Evolutionary conservation across 2,797 vertebrate genomes (phyloP), one percentile per base, ranked within the genome.

Genomic region (Antrozous pallidus): DNA sequence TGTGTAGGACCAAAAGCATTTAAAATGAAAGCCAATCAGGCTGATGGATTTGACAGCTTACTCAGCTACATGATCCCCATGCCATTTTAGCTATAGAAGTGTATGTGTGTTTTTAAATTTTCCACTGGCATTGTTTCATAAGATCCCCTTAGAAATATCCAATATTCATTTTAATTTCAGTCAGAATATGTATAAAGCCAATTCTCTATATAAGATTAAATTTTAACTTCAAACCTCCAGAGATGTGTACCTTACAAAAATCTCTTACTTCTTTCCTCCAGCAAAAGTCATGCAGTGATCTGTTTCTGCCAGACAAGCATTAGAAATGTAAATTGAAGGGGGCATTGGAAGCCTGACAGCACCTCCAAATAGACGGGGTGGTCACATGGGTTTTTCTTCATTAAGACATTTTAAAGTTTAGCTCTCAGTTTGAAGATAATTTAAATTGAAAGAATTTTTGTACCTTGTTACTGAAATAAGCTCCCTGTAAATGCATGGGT

Each of bases 391-490:
- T 33, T 95, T 88, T 95, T 82, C 95, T 97, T 98, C 95, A 97
- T 97, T 97, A 97, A 93, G 87, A 79, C 61, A 47, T 95, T 98
- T 97, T 95, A 95, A 98, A 96, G 69, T 97, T 97, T 95, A 94
- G 77, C 87, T 77, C 93, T 97, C 96, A 91, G 65, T 92, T 90
- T 97, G 96, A 97, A 95, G 71, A 84, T 97, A 97, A 97, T 96
- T 98, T 97, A 96, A 97, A 97, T 93, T 91, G 96, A 97, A 97
- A 95, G 86, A 92, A 84, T 94, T 97, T 96, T 94, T 94, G 80
- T 97, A 96, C 70, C 74, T 98, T 94, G 91, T 91, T 93, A 18
- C 86, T n/a, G 83, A 78, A 97, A 40, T 96, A 95, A 95, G 58
- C 67, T 31, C 3, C 78, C 90, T 91, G 71, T 78, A 94, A 95